A percentile compares a stretch with the other conserved stretches of the same genome.
These are phyloP conservation scores for Dendroctonus ponderosae DNA, from an alignment of 1,140 invertebrate genomes.

Conservation along the genomic window DNA sequence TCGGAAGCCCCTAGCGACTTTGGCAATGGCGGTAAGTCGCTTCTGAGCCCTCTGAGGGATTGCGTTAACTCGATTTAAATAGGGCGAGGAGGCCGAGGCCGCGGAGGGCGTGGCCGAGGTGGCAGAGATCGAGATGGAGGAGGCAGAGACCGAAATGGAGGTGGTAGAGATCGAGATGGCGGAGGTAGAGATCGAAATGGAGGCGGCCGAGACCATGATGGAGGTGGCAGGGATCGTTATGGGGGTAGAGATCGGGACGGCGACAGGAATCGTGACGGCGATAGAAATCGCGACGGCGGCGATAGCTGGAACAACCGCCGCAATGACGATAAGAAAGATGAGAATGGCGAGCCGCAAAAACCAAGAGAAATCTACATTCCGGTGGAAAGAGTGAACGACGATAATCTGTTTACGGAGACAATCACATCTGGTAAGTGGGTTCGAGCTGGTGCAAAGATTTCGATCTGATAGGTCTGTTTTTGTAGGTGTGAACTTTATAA, in stretches of 20 bases:
- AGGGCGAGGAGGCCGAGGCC: slow-evolving; percentile 15
- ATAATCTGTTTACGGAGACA: slow-evolving; percentile 68
- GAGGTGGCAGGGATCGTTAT: slow-evolving; percentile 2
- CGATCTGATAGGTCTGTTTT: background rate
- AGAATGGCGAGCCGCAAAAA: slow-evolving; percentile 44
- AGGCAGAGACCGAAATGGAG: slow-evolving; percentile 22
- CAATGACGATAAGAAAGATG: slow-evolving; percentile 13
- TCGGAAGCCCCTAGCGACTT: background rate
- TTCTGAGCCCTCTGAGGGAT: slow-evolving; percentile 12
- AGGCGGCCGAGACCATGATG: background rate
- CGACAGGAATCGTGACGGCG: slow-evolving; percentile 18
- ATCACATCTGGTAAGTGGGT: slow-evolving; percentile 70
- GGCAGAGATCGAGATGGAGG: slow-evolving; percentile 26
- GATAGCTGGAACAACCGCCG: slow-evolving; percentile 21
- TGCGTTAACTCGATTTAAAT: too few relatives aligned
- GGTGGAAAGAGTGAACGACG: slow-evolving; percentile 68
- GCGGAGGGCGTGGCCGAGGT: slow-evolving; percentile 9
- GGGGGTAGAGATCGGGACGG: slow-evolving; percentile 23
- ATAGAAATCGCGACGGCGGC: slow-evolving; percentile 23
- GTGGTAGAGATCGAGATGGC: slow-evolving; percentile 22
- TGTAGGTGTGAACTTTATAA: slow-evolving; percentile 80
- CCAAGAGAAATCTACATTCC: slow-evolving; percentile 76
- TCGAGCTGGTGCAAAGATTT: background rate
- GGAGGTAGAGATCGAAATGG: slow-evolving; percentile 34
- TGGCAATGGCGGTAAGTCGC: slow-evolving; percentile 9